These are phyloP conservation scores for Leptura quadrifasciata DNA, from an alignment of 2,888 invertebrate species.

Conservation along the genomic window DNA sequence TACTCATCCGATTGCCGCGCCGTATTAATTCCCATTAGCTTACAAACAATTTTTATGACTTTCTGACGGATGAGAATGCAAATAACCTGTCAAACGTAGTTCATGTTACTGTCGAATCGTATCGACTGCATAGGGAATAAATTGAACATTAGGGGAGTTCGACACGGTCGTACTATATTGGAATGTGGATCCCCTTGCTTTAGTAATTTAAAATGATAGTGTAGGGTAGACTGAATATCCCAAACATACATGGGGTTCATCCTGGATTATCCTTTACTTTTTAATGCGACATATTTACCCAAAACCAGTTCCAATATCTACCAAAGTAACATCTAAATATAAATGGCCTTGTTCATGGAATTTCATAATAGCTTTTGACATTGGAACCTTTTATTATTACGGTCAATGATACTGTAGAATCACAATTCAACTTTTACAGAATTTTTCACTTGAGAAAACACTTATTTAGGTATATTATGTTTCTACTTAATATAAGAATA, in stretches of 20 bases:
- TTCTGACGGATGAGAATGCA: conserved; percentile 9
- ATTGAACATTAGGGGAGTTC: neutral
- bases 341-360: neutral
- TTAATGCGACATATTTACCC: neutral
- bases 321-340: neutral
- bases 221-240: neutral
- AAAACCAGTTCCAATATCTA: neutral
- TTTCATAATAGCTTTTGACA: neutral
- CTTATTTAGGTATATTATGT: neutral
- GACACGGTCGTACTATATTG: neutral
- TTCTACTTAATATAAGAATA: neutral
- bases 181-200: neutral
- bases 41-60: neutral
- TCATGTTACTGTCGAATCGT: conserved; percentile 11
- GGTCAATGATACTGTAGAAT: neutral
- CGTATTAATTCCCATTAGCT: neutral
- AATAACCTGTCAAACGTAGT: conserved; percentile 12
- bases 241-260: conserved; percentile 5
- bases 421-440: neutral
- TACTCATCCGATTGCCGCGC: too few species aligned
- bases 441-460: neutral
- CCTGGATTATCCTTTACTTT: neutral
- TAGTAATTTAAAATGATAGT: conserved; percentile 17
- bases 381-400: neutral
- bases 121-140: neutral